Base-by-base conservation (phyloP, 2,797 vertebrate genomes). In the Cyclura pinguis region DNA sequence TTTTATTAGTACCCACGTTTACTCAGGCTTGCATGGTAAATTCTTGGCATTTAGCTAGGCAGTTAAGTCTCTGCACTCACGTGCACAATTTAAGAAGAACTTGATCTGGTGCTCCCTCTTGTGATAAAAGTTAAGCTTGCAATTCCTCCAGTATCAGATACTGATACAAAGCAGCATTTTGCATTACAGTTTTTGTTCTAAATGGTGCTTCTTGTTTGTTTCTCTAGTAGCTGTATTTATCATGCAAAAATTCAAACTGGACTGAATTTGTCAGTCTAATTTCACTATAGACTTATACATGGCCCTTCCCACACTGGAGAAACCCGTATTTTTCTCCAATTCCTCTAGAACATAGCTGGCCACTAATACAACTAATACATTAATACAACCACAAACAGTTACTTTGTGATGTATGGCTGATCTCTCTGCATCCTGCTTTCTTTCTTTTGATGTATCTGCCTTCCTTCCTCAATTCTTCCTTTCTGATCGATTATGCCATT, bases 101-200 rank as follows among this genome's bases (percentile, higher is more conserved):
- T 32, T 62, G 35, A 86, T 59, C 24, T 87, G n/a, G 89, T 67
- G 89, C 85, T 87, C 89, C 80, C 80, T 76, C 89, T 83, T 77
- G 89, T 87, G 89, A 67, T 27, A 67, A 85, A 83, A 87, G 24
- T 52, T 3, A 83, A 42, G 76, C 24, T 57, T 83, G 80, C 55
- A 42, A 7, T 22, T 74, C 24, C 32, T 67, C 27, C 20, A 82
- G 1, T 74, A 86, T 81, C 38, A 16, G 52, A n/a, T 8, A 5
- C 10, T 59, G 6, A 47, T 50, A 64, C n/a, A 29, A 52, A 24
- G 42, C n/a, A 64, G 13, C n/a, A 64, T 89, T 69, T 10, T 22
- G 22, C 2, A 20, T 62, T 80, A 59, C 55, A 14, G 72, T 73
- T 85, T 85, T 50, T 76, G 2, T 50, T 67, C 42, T 9, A 32